phyloP scores from a whole-genome alignment of 2,888 invertebrate genomes.

The Ichneumon xanthorius region DNA sequence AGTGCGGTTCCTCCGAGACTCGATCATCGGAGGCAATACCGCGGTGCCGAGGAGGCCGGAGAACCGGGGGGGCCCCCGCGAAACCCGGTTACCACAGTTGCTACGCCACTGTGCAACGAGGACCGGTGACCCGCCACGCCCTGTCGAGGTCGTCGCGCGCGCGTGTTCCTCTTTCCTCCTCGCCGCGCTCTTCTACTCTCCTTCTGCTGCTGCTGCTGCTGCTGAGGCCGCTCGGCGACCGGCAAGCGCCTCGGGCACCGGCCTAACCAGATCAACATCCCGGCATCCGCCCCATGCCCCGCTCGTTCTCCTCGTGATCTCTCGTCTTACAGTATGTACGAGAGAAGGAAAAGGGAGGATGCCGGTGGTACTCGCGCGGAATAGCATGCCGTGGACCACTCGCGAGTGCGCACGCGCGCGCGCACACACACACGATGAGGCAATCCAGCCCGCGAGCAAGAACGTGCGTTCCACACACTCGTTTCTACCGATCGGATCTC shows the following conservation, averaged over 20 bases:
- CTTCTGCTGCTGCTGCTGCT: conserved; percentile 67
- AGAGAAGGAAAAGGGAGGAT: conserved; percentile 36
- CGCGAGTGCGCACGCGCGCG: neutral
- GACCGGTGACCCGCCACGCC: conserved; percentile 84
- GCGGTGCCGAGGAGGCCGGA: conserved; percentile 4
- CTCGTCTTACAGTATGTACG: conserved; percentile 40
- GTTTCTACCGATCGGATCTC: conserved; percentile 62
- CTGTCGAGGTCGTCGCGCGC: conserved; percentile 83
- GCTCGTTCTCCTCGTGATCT: conserved; percentile 63
- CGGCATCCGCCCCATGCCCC: conserved; percentile 71
- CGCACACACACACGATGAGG: conserved; percentile 7
- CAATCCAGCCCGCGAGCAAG: conserved; percentile 20
- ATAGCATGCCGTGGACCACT: conserved; percentile 26
- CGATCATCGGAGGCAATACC: conserved; percentile 40
- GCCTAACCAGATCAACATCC: conserved; percentile 83
- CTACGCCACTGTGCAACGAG: conserved; percentile 72
- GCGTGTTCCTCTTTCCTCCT: conserved; percentile 48
- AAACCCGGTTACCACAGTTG: conserved; percentile 58
- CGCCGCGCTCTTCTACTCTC: conserved; percentile 44
- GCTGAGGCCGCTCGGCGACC: conserved; percentile 77
- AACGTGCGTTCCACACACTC: conserved; percentile 61
- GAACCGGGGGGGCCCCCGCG: conserved; percentile 11
- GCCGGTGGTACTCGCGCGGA: conserved; percentile 23
- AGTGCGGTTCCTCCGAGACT: conserved; percentile 42
- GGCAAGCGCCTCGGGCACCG: conserved; percentile 78